Evolutionary conservation across 2,888 invertebrate genomes (phyloP).

Genomic region (Volucella inanis): DNA sequence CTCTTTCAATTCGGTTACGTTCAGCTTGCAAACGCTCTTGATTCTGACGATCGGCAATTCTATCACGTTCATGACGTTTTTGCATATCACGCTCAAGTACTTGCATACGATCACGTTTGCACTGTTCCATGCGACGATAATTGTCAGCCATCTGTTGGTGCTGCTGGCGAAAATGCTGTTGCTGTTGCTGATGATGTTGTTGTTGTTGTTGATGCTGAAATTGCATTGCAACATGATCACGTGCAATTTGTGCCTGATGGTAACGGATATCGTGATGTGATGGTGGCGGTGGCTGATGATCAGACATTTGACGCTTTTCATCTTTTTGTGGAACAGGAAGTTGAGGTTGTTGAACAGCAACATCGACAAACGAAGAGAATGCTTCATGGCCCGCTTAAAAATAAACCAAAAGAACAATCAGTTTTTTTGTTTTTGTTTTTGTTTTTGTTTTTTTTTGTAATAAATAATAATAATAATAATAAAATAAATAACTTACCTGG

Average conservation of each 20-base stretch:
- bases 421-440: no score
- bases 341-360: constrained; percentile 95
- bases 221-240: constrained; percentile 84
- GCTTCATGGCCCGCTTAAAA: constrained; percentile 89
- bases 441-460: no score
- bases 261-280: constrained; percentile 82
- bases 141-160: constrained; percentile 76
- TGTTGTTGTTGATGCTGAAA: constrained; percentile 82
- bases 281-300: constrained; percentile 76
- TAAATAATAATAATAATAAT: not conserved
- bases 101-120: constrained; percentile 56
- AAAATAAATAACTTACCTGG: constrained; percentile 82
- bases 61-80: constrained; percentile 79
- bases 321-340: constrained; percentile 89
- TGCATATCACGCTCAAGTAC: constrained; percentile 79
- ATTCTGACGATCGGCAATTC: constrained; percentile 79
- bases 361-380: constrained; percentile 93
- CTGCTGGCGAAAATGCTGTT: constrained; percentile 81
- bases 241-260: constrained; percentile 83
- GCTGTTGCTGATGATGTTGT: constrained; percentile 79
- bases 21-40: constrained; percentile 78
- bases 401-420: not conserved
- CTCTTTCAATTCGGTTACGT: constrained; percentile 79
- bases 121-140: constrained; percentile 75
- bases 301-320: constrained; percentile 79